Evolutionary conservation across 2,888 invertebrate genomes (phyloP).

Genomic region (Morinoia aosen): DNA sequence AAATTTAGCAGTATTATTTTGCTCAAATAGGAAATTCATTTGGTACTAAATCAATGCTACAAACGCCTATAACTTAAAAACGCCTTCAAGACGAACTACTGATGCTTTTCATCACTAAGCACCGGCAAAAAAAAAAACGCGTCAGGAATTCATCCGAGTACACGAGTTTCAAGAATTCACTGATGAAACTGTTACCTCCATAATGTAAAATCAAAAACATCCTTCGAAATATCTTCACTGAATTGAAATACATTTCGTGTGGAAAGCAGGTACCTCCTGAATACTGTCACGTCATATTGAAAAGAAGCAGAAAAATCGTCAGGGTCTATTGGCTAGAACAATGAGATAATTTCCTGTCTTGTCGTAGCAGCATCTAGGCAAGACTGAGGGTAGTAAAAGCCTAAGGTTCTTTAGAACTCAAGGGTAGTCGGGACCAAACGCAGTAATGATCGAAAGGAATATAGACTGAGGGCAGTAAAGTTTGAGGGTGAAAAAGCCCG

Average conservation of each 20-base stretch:
- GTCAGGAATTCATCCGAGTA: neutral
- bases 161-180: neutral
- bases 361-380: no score
- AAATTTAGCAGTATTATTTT: no score
- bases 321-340: neutral
- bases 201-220: neutral
- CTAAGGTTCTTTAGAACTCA: no score
- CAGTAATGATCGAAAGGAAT: no score
- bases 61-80: neutral
- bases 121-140: neutral
- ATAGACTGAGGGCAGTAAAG: no score
- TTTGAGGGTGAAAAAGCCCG: no score
- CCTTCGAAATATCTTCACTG: neutral
- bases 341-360: neutral
- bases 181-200: neutral
- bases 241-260: neutral
- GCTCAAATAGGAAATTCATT: no score
- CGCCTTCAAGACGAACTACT: neutral
- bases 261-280: neutral
- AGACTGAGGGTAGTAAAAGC: no score
- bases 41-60: no score
- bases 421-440: no score
- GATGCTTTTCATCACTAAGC: neutral
- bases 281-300: neutral
- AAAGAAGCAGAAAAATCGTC: neutral